Base-by-base conservation (phyloP, 2,888 invertebrate genomes). In the Andrena marginata region DNA sequence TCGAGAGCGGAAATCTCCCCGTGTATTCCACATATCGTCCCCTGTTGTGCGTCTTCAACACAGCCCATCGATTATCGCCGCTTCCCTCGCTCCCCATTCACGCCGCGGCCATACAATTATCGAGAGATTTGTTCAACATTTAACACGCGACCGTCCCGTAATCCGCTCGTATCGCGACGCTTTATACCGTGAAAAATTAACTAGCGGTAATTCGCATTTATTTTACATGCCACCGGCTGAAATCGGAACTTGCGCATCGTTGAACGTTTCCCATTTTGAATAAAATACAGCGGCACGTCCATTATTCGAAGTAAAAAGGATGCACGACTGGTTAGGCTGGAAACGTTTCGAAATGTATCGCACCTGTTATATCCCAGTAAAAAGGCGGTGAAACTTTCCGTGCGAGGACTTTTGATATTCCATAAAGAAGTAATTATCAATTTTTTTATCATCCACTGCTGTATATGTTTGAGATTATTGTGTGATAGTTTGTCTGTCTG, bases 181-280 rank as follows among this genome's bases (percentile, higher is more conserved):
- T 63, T 42, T 20, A 31, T 49, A 29, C 60, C 59, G 65, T 85
- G 77, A 88, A 88, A 88, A 86, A 88, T 86, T 86, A 88, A 88
- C 73, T 75, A 56, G 81, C 73, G 77, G 69, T 88, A 82, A 85
- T 85, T 88, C 81, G 81, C 79, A 81, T 83, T 78, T 79, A 85
- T 85, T 88, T 88, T 76, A 63, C 77, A 82, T 59, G 73, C 68
- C 51, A 35, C 23, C 64, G 71, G n/a, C 29, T 35, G 65, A 73
- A 79, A 72, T 77, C 56, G 60, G 2, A 20, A 54, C 31, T 56
- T 33, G 67, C 33, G 20, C 64, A 67, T 16, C 33, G 73, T 35
- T 64, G 56, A 67, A 62, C 62, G 29, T 65, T 42, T 7, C n/a
- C 29, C n/a, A 23, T 33, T 23, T 68, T 80, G 20, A 54, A 59